Evolutionary conservation across 1,140 invertebrate species (phyloP).

Genomic region (Eupristina koningsbergeri): DNA sequence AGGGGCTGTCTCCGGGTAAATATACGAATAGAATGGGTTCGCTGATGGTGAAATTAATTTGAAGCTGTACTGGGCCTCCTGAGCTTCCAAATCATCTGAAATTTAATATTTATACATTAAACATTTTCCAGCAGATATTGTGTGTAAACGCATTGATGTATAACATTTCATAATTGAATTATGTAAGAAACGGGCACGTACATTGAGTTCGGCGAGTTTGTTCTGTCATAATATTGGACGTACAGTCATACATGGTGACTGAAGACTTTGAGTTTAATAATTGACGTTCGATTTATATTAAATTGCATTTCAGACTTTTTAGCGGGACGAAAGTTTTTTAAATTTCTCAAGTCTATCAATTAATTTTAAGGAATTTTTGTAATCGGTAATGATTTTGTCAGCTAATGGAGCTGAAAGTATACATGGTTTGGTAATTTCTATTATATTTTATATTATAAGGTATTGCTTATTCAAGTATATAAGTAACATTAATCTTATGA

Average conservation of each 20-base stretch:
- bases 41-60: not conserved
- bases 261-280: not conserved
- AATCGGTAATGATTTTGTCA: not conserved
- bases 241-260: not conserved
- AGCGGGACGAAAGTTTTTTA: not conserved
- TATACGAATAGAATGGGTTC: slow-evolving; percentile 8
- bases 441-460: not conserved
- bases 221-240: not conserved
- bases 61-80: not conserved
- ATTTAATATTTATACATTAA: not conserved
- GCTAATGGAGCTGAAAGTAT: not conserved
- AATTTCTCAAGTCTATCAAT: not conserved
- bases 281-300: not conserved
- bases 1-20: slow-evolving; percentile 6
- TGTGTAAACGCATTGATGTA: not conserved
- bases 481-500: not conserved
- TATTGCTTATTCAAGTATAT: not conserved
- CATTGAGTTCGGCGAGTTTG: not conserved
- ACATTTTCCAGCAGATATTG: no score
- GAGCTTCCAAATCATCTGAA: slow-evolving; percentile 16
- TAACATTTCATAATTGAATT: not conserved
- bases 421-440: not conserved
- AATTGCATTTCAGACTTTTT: not conserved
- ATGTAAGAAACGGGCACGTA: not conserved
- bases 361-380: not conserved